Conservation (phyloP, 2,888 invertebrate species). For the Athalia circularis region DNA sequence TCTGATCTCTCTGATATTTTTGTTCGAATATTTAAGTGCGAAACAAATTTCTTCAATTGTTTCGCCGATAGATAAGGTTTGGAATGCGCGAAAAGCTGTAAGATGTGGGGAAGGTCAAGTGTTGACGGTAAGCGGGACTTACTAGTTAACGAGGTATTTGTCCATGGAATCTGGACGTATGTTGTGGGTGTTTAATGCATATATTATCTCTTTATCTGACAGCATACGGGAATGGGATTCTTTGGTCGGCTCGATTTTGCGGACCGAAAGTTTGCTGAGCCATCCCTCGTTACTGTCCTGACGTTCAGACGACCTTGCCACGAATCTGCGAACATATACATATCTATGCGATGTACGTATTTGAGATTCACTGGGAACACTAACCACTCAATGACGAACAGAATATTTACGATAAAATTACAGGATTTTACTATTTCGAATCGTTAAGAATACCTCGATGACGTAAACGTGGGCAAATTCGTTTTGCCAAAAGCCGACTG, state of each 20-base stretch:
- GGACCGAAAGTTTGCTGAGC: slow-evolving; percentile 91
- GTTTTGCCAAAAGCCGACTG: slow-evolving; percentile 64
- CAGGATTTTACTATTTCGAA: neutral
- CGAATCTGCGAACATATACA: slow-evolving; percentile 58
- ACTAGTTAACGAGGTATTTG: slow-evolving; percentile 94
- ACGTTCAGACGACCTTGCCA: slow-evolving; percentile 70
- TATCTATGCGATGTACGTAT: slow-evolving; percentile 12
- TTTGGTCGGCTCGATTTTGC: slow-evolving; percentile 95
- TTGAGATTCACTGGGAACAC: too few species aligned
- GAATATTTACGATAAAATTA: neutral
- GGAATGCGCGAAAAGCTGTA: neutral
- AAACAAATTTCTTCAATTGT: neutral
- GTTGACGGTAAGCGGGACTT: slow-evolving; percentile 74
- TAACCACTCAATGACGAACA: too few species aligned
- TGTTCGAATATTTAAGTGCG: neutral
- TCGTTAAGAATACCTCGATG: slow-evolving; percentile 58
- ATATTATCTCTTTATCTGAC: slow-evolving; percentile 96
- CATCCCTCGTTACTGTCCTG: slow-evolving; percentile 81
- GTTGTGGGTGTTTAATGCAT: slow-evolving; percentile 96
- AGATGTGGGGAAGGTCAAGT: slow-evolving; percentile 30
- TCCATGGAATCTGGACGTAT: slow-evolving; percentile 92
- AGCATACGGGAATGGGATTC: slow-evolving; percentile 98
- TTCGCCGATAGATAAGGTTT: neutral
- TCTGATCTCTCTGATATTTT: neutral
- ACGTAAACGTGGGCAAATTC: slow-evolving; percentile 58